Evolutionary conservation across 2,797 vertebrate genomes (phyloP).

Genomic region (Adelosebastes latens): DNA sequence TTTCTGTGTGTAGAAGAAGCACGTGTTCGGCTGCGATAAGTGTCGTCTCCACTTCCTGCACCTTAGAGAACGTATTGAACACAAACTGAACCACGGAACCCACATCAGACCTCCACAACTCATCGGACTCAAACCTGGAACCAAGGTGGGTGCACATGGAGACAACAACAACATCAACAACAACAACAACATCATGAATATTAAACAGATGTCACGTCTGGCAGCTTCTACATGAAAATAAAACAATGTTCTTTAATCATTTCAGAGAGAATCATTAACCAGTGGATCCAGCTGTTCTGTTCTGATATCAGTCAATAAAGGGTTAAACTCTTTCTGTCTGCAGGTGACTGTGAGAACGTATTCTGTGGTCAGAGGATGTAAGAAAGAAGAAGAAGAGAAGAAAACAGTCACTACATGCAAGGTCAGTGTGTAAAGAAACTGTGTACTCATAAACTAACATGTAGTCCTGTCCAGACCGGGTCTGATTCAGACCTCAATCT

Average conservation of each 20-base stretch:
- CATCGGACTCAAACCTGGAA: constrained; percentile 90
- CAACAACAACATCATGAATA: neutral
- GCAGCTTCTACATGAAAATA: too few species aligned
- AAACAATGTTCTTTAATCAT: too few species aligned
- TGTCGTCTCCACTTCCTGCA: constrained; percentile 94
- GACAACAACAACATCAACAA: neutral
- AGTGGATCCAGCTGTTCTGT: neutral
- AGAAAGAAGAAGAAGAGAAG: neutral
- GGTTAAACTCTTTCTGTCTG: neutral
- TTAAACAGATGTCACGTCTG: neutral
- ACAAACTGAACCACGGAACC: constrained; percentile 89
- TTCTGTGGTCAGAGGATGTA: constrained; percentile 18
- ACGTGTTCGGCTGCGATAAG: constrained; percentile 87
- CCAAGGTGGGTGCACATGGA: constrained; percentile 83
- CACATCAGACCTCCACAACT: constrained; percentile 90
- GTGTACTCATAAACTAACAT: too few species aligned
- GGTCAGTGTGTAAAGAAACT: constrained; percentile 12
- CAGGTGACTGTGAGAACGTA: constrained; percentile 81
- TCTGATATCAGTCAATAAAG: neutral
- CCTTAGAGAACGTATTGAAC: constrained; percentile 87
- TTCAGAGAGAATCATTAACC: neutral
- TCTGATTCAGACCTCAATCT: too few species aligned
- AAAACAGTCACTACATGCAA: neutral
- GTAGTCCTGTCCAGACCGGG: neutral
- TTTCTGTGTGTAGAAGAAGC: constrained; percentile 85